Evolutionary conservation across 2,113 vertebrate species (phyloP), one percentile per base, ranked within the genome.

Genomic region (Seriola dumerili): DNA sequence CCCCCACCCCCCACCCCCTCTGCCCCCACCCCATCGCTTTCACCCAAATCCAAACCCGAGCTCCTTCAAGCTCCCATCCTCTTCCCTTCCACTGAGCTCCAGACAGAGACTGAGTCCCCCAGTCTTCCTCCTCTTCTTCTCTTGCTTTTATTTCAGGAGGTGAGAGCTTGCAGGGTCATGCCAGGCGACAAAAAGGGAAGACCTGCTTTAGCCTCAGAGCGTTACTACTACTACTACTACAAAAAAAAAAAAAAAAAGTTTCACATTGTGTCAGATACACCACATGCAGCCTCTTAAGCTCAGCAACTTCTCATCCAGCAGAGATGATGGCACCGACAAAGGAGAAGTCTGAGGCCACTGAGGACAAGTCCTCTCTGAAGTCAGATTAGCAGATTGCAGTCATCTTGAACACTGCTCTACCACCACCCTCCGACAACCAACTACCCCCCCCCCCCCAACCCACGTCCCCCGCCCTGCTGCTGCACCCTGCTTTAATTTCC

Each of bases 401-500:
- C 92, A 81, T 94, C 91, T 93, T 93, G 92, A 94, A 76, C 81
- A 64, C 83, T 71, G 86, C 85, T 83, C 85, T 54, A 72, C 90
- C 81, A 81, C 87, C 91, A 72, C 84, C 90, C 72, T 78, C 89
- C 79, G 64, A 72, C 87, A 89, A 78, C 74, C 81, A 65, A 1
- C 52, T 11, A 52, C 65, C 19, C 65, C 48, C 21, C 40, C 80
- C 79, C 6, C 42, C 69, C 81, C 76, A 48, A 54, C 87, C 78
- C 62, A 9, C 80, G 0, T 90, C 90, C 88, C 89, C 91, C 91
- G 78, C 88, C 90, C 83, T 92, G 89, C 92, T 92, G 92, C 92
- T 93, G 92, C 94, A 87, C 94, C 91, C 83, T 80, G 92, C 91
- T 95, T 94, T 94, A 94, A 95, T 95, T 94, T 95, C 92, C 86